Evolutionary conservation across 1,140 invertebrate species (phyloP).

Genomic region (Thaumatotibia leucotreta): DNA sequence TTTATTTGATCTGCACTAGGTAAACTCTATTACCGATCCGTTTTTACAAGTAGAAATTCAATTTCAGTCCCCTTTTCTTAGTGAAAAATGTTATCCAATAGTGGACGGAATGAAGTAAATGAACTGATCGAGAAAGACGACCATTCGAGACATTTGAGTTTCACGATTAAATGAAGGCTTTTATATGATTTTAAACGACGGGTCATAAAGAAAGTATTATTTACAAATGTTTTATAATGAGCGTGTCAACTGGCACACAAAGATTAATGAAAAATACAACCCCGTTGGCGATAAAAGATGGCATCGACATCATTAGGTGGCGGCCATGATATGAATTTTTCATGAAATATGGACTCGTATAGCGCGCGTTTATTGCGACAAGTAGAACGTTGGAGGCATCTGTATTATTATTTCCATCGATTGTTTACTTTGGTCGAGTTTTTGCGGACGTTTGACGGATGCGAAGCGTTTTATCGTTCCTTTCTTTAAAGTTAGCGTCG

Average conservation of each 20-base stretch:
- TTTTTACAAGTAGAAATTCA: constrained; percentile 72
- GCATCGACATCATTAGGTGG: constrained; percentile 66
- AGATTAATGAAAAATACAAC: constrained; percentile 68
- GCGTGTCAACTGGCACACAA: constrained; percentile 15
- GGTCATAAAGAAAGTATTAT: background rate
- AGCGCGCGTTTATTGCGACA: constrained; percentile 42
- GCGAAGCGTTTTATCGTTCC: constrained; percentile 48
- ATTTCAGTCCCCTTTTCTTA: constrained; percentile 60
- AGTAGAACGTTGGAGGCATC: constrained; percentile 36
- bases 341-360: constrained; percentile 66
- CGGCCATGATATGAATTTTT: constrained; percentile 68
- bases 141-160: background rate
- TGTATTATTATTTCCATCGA: constrained; percentile 48
- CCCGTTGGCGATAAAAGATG: constrained; percentile 64
- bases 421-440: constrained; percentile 41
- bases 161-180: background rate
- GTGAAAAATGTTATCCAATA: constrained; percentile 58
- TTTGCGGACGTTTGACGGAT: constrained; percentile 42
- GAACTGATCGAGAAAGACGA: constrained; percentile 16
- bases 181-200: background rate
- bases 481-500: constrained; percentile 52
- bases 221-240: constrained; percentile 38
- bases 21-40: constrained; percentile 69
- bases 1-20: constrained; percentile 63
- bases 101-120: constrained; percentile 41